Evolutionary conservation across 2,797 vertebrate species (phyloP).

Genomic region (Rhynchotus rufescens): DNA sequence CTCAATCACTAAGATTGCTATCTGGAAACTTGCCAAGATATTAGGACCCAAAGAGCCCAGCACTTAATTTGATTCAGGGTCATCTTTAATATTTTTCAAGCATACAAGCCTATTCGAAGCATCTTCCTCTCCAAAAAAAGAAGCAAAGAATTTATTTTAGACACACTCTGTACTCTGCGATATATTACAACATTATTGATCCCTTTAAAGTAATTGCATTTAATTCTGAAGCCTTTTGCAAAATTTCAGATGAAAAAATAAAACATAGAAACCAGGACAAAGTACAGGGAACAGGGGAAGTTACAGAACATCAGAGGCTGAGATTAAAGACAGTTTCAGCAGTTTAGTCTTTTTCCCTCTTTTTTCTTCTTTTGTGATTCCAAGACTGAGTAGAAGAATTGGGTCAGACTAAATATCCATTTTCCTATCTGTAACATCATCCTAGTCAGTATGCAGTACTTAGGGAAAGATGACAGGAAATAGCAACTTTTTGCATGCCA

Average conservation of each 20-base stretch:
- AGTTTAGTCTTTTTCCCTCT: background rate
- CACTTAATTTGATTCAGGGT: slow-evolving; percentile 83
- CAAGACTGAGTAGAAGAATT: background rate
- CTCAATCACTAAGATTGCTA: slow-evolving; percentile 84
- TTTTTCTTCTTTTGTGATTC: background rate
- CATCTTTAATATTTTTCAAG: slow-evolving; percentile 78
- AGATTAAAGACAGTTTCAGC: background rate
- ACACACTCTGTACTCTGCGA: background rate
- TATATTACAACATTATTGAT: slow-evolving; percentile 58
- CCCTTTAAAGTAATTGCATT: slow-evolving; percentile 77
- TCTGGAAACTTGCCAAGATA: slow-evolving; percentile 79
- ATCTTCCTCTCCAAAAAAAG: slow-evolving; percentile 43
- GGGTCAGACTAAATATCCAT: background rate
- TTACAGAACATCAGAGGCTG: background rate
- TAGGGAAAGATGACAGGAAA: background rate
- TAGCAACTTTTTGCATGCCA: background rate
- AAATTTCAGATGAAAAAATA: slow-evolving; percentile 52
- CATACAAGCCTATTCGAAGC: slow-evolving; percentile 35
- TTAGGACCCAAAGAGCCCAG: slow-evolving; percentile 69
- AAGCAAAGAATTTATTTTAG: slow-evolving; percentile 75
- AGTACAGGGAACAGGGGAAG: background rate
- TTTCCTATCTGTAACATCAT: background rate
- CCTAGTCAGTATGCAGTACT: background rate
- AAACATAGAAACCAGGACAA: slow-evolving; percentile 15
- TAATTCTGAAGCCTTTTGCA: slow-evolving; percentile 59